Evolutionary conservation across 1,140 invertebrate genomes (phyloP).

Genomic region (Eurosta solidaginis): DNA sequence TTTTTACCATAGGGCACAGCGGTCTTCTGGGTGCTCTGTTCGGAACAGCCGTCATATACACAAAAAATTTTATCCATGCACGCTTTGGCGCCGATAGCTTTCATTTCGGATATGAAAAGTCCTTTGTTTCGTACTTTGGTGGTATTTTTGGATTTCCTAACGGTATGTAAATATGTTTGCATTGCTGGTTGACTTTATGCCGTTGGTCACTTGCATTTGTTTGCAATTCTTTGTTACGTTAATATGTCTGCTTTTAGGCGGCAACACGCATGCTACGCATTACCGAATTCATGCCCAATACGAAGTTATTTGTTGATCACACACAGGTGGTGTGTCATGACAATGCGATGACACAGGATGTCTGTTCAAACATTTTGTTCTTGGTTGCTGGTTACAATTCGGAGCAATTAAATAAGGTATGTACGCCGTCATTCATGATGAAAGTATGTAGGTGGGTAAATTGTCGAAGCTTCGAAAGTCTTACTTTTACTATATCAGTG

Average conservation of each 20-base stretch:
- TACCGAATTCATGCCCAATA: constrained; percentile 65
- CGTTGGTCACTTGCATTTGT: background rate
- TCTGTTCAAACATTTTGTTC: constrained; percentile 68
- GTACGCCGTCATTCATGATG: no score
- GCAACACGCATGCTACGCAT: constrained; percentile 62
- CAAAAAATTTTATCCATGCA: constrained; percentile 69
- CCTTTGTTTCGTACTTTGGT: constrained; percentile 60
- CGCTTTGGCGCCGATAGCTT: constrained; percentile 71
- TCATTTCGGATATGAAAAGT: constrained; percentile 65
- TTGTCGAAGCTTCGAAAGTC: background rate
- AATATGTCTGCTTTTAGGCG: constrained; percentile 48
- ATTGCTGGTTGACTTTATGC: background rate
- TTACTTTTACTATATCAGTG: background rate
- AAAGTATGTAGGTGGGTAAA: background rate
- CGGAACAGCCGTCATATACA: constrained; percentile 68
- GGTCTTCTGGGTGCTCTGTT: constrained; percentile 67
- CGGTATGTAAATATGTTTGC: constrained; percentile 39
- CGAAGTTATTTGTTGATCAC: constrained; percentile 61
- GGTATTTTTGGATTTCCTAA: constrained; percentile 46
- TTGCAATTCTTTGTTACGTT: background rate
- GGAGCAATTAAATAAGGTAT: constrained; percentile 60
- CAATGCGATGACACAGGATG: constrained; percentile 59
- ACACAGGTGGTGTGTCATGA: constrained; percentile 62
- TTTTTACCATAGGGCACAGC: constrained; percentile 71
- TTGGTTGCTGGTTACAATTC: constrained; percentile 63